Conservation (phyloP, 2,113 vertebrate species). For the Penelope pileata region DNA sequence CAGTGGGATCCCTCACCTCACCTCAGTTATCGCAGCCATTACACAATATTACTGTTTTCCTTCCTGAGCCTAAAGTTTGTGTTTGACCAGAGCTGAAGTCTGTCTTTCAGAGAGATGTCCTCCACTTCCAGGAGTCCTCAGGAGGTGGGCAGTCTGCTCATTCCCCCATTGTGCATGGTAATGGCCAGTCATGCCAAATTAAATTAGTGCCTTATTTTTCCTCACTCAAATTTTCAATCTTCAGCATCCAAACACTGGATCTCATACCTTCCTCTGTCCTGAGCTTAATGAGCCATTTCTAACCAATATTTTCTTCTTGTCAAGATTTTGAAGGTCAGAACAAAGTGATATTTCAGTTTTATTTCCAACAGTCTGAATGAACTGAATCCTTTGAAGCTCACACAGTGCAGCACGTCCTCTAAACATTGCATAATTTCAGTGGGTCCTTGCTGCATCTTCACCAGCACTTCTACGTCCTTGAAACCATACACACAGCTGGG, state of each 20-base stretch:
- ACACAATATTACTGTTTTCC: not conserved
- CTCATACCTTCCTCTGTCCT: not conserved
- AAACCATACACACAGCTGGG: not conserved
- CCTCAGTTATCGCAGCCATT: not conserved
- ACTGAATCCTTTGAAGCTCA: not conserved
- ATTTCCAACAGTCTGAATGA: not conserved
- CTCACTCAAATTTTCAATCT: not conserved
- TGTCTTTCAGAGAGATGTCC: not conserved
- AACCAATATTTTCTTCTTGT: not conserved
- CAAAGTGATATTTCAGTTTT: not conserved
- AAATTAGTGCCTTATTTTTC: not conserved
- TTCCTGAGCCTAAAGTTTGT: not conserved
- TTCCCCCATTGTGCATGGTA: not conserved
- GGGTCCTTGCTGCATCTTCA: not conserved
- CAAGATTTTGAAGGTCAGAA: not conserved
- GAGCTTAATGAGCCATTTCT: not conserved
- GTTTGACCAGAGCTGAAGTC: not conserved
- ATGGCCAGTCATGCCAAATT: not conserved
- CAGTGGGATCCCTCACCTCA: not conserved
- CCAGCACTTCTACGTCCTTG: not conserved
- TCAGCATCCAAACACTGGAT: not conserved
- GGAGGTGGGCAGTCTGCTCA: not conserved
- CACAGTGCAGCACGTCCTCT: not conserved
- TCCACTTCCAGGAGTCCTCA: not conserved
- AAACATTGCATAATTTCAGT: accelerated